phyloP scores from a whole-genome alignment of 2,888 invertebrate species.

The Habrosyne pyritoides region DNA sequence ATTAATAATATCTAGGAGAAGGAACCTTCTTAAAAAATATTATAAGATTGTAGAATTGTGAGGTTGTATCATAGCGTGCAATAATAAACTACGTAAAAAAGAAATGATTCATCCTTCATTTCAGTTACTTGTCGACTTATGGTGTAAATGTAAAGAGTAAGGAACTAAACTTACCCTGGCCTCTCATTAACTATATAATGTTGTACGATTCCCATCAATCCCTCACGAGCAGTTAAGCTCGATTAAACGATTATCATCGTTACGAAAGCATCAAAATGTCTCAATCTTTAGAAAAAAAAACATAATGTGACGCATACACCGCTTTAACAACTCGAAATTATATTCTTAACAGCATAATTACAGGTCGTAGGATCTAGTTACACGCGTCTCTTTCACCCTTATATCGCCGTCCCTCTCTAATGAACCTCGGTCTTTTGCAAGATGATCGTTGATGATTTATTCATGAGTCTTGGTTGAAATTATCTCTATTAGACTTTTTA shows the following conservation, averaged over 20 bases:
- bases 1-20: no score
- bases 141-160: no score
- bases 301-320: conserved; percentile 62
- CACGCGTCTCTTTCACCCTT: conserved; percentile 40
- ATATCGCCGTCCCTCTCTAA: conserved; percentile 38
- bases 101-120: no score
- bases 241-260: conserved; percentile 10
- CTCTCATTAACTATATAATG: no score
- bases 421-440: conserved; percentile 46
- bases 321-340: conserved; percentile 67
- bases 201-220: background rate
- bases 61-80: no score
- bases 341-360: conserved; percentile 74
- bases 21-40: no score
- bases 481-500: conserved; percentile 42
- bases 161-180: no score
- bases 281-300: conserved; percentile 46
- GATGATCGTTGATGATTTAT: conserved; percentile 58
- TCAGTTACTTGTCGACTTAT: no score
- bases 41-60: no score
- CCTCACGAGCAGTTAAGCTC: background rate
- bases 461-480: conserved; percentile 54
- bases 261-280: conserved; percentile 40
- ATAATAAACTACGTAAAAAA: no score
- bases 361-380: conserved; percentile 53